These are phyloP conservation scores for Halictus ligatus DNA, from an alignment of 2,888 invertebrate species.

Conservation along the genomic window DNA sequence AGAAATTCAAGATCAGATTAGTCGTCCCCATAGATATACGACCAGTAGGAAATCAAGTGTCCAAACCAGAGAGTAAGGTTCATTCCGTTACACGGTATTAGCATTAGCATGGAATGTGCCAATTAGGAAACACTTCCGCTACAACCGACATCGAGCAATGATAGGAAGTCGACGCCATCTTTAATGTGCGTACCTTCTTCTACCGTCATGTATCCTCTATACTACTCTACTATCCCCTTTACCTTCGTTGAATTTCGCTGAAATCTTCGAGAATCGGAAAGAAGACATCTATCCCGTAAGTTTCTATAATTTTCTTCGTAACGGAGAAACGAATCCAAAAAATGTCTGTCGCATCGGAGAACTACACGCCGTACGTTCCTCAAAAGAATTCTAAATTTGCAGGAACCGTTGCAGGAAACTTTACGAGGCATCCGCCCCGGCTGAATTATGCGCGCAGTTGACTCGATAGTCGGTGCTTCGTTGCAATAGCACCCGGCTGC, in stretches of 20 bases:
- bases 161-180: conserved; percentile 46
- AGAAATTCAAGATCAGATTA: conserved; percentile 4
- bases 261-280: conserved; percentile 35
- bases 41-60: conserved; percentile 28
- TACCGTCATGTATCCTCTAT: conserved; percentile 26
- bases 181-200: conserved; percentile 63
- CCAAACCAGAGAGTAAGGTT: conserved; percentile 42
- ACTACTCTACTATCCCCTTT: conserved; percentile 24
- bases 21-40: conserved; percentile 34
- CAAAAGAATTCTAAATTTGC: conserved; percentile 30
- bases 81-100: conserved; percentile 29
- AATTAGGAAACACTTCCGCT: conserved; percentile 62
- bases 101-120: conserved; percentile 68
- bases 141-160: conserved; percentile 53
- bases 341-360: conserved; percentile 23
- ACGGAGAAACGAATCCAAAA: conserved; percentile 25
- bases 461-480: background rate
- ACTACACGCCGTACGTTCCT: background rate
- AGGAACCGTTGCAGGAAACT: conserved; percentile 20
- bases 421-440: background rate
- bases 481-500: background rate
- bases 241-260: conserved; percentile 44
- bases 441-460: background rate
- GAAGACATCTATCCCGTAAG: conserved; percentile 28
- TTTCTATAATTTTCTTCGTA: conserved; percentile 33